phyloP scores from a whole-genome alignment of 2,113 vertebrate species.

The Tragelaphus imberbis region DNA sequence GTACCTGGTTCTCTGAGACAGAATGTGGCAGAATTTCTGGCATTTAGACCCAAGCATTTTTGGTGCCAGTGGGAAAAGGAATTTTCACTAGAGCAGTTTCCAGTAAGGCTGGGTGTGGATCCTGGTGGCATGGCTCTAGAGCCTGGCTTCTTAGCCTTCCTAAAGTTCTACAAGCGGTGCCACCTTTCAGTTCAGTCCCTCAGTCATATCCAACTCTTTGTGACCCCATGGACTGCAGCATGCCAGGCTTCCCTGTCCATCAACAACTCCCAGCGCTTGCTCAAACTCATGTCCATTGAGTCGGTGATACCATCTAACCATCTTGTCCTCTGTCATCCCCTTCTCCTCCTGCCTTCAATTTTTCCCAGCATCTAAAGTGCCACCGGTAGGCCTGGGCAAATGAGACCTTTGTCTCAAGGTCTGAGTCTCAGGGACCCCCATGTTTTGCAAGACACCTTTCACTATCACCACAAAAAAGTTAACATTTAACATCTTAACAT shows the following conservation, averaged over 20 bases:
- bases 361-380: not conserved
- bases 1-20: not conserved
- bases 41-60: not conserved
- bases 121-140: not conserved
- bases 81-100: not conserved
- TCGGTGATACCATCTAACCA: rapidly evolving
- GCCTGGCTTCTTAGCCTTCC: not conserved
- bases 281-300: not conserved
- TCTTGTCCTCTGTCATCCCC: not conserved
- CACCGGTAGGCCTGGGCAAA: not conserved
- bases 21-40: not conserved
- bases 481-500: not conserved
- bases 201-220: not conserved
- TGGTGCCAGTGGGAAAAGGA: not conserved
- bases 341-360: not conserved
- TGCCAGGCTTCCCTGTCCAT: not conserved
- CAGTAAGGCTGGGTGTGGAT: not conserved
- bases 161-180: not conserved
- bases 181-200: not conserved
- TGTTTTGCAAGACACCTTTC: not conserved
- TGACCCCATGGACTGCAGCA: not conserved
- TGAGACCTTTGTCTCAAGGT: not conserved
- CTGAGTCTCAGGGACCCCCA: not conserved
- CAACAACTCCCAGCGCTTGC: too few species aligned
- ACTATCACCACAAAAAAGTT: not conserved